A percentile compares a stretch with the other conserved stretches of the same genome.
phyloP scores from a whole-genome alignment of 2,797 vertebrate genomes.

The Onychomys torridus region DNA sequence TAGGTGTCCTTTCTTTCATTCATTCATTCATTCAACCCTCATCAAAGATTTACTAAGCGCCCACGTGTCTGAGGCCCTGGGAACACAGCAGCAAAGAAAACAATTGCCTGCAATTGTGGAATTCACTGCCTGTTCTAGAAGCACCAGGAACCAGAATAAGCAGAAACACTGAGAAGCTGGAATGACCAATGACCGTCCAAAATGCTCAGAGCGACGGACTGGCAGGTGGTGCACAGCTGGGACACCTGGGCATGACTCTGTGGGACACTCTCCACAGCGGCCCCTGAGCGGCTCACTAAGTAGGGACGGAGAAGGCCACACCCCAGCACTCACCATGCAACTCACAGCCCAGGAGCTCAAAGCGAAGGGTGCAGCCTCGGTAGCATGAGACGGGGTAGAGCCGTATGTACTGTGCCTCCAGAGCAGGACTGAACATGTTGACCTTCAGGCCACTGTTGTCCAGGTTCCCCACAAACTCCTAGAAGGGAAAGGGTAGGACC shows the following conservation, averaged over 20 bases:
- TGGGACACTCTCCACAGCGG: neutral
- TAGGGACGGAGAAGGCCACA: accelerated
- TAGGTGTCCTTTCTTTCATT: neutral
- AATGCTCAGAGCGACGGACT: neutral
- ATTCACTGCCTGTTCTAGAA: neutral
- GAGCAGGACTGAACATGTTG: slow-evolving; percentile 93
- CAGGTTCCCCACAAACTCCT: slow-evolving; percentile 94
- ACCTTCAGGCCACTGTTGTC: slow-evolving; percentile 92
- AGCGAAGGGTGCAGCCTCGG: slow-evolving; percentile 94
- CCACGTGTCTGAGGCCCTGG: neutral
- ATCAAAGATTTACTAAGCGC: neutral
- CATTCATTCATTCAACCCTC: neutral
- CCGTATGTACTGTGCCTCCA: slow-evolving; percentile 93
- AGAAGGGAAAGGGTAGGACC: neutral
- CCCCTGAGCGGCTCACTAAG: neutral
- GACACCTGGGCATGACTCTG: neutral
- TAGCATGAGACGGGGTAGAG: slow-evolving; percentile 93
- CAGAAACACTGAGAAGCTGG: neutral
- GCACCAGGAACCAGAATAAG: neutral
- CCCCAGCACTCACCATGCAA: slow-evolving; percentile 91
- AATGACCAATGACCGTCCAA: neutral
- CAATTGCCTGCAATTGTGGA: neutral
- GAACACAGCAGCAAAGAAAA: no score
- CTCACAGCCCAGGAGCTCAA: slow-evolving; percentile 98
- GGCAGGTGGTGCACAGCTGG: neutral